Percentiles rank a stretch among this genome's conserved stretches.
phyloP scores from a whole-genome alignment of 2,113 vertebrate genomes.

The Sylvietta virens region DNA sequence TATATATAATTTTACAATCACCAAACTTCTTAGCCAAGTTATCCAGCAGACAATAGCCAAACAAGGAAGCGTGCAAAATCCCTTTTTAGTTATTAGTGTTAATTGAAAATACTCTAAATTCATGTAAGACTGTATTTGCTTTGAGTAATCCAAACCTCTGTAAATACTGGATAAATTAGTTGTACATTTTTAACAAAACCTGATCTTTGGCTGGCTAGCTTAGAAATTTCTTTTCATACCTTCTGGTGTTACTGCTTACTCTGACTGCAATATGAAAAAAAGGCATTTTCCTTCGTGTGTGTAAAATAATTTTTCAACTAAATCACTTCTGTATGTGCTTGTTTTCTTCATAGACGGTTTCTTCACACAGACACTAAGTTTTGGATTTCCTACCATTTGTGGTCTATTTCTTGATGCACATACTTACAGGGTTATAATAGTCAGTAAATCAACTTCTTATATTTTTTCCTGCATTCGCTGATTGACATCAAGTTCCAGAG shows the following conservation, averaged over 20 bases:
- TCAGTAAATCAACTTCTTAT: neutral
- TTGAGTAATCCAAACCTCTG: neutral
- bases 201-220: neutral
- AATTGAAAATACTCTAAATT: neutral
- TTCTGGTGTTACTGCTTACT: neutral
- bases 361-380: neutral
- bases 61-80: neutral
- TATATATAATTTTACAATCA: neutral
- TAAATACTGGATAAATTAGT: neutral
- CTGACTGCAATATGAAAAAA: neutral
- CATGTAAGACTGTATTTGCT: neutral
- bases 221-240: neutral
- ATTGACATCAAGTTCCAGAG: neutral
- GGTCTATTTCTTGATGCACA: neutral
- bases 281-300: neutral
- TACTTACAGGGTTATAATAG: neutral
- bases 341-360: neutral
- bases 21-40: neutral
- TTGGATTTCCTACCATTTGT: neutral
- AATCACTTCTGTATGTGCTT: neutral
- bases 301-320: neutral
- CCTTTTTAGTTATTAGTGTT: neutral
- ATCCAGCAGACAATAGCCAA: neutral
- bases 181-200: neutral
- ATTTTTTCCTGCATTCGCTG: neutral